phyloP scores from a whole-genome alignment of 1,140 invertebrate genomes.

The Idris sp. region DNA sequence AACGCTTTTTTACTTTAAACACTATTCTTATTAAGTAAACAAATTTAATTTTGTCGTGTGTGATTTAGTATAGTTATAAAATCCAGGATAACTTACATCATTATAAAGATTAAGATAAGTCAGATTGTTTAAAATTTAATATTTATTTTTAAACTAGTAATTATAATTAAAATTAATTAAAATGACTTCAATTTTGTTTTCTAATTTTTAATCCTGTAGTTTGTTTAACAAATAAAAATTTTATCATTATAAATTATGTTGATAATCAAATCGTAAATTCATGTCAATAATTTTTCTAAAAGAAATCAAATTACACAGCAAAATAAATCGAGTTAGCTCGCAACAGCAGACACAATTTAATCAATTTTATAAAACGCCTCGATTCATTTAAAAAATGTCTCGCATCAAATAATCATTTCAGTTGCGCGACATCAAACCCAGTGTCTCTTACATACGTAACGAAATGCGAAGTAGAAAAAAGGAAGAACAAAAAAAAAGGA shows the following conservation, averaged over 20 bases:
- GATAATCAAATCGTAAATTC: too few species aligned
- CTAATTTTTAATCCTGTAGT: too few species aligned
- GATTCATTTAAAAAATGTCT: conserved; percentile 2
- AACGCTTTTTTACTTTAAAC: conserved; percentile 9
- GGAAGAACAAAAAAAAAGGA: too few species aligned
- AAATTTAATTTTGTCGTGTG: conserved; percentile 24
- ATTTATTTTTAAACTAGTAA: too few species aligned
- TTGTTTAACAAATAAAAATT: too few species aligned
- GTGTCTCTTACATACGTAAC: conserved; percentile 51
- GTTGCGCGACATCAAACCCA: conserved; percentile 37
- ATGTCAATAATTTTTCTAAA: too few species aligned
- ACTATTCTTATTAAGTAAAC: conserved; percentile 38
- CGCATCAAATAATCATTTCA: conserved; percentile 42
- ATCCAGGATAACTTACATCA: conserved; percentile 22
- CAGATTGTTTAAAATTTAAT: too few species aligned
- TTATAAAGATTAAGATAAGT: conserved; percentile 10
- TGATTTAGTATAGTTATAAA: conserved; percentile 26
- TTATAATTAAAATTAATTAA: too few species aligned
- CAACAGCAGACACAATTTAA: conserved; percentile 10
- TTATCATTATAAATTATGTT: too few species aligned
- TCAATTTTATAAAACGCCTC: conserved; percentile 35
- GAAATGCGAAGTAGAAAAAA: conserved; percentile 49
- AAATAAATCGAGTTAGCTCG: neutral
- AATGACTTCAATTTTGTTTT: too few species aligned
- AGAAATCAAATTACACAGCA: too few species aligned